These are phyloP conservation scores for Aphelenchoides fujianensis DNA, from an alignment of 1,140 invertebrate genomes.

Conservation along the genomic window DNA sequence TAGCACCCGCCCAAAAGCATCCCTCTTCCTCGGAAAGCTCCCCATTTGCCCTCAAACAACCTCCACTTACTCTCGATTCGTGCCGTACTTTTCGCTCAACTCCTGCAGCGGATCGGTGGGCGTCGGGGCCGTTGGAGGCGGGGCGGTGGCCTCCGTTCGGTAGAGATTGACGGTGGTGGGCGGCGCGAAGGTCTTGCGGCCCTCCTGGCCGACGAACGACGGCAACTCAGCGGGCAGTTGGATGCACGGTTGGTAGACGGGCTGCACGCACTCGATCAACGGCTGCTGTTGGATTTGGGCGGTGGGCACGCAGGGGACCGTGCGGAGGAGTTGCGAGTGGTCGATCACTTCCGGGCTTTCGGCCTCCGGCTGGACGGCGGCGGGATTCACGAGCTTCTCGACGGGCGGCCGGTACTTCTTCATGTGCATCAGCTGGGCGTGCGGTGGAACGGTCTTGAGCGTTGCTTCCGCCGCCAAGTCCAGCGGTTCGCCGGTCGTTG, in stretches of 20 bases:
- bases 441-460: neutral
- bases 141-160: neutral
- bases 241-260: conserved; percentile 9
- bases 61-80: conserved; percentile 1
- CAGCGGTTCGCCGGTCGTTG: neutral
- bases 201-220: conserved; percentile 2
- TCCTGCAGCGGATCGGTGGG: conserved; percentile 13
- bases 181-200: neutral
- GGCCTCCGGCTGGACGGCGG: neutral
- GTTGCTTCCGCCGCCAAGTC: neutral
- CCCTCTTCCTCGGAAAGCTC: neutral
- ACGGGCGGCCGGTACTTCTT: conserved; percentile 15
- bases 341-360: neutral
- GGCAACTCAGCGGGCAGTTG: neutral
- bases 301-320: neutral
- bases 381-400: neutral
- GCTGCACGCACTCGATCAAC: neutral
- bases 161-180: conserved; percentile 3
- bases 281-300: neutral
- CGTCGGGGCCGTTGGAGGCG: neutral
- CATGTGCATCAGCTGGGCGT: conserved; percentile 10
- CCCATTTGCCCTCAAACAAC: neutral
- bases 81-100: conserved; percentile 11
- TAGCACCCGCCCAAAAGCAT: neutral
- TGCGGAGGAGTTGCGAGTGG: no score